Evolutionary conservation across 92 coral and sea anemone genomes (phyloP).

Genomic region (Actinernus sp.): DNA sequence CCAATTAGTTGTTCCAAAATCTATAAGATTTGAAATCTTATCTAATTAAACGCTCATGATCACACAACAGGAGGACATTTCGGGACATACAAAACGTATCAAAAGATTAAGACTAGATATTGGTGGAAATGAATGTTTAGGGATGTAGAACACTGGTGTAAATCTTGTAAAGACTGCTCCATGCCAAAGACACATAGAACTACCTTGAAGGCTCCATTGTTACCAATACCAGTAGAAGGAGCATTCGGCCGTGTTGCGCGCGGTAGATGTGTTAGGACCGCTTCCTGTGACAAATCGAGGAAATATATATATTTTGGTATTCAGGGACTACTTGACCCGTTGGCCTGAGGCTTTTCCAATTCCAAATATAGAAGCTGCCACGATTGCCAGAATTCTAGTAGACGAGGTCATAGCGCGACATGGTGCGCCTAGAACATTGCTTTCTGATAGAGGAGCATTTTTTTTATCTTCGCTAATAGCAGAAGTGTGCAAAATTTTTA

Average conservation of each 20-base stretch:
- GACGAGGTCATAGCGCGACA: slow-evolving; percentile 47
- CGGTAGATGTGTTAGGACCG: slow-evolving; percentile 52
- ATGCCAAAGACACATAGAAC: slow-evolving; percentile 43
- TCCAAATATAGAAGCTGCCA: slow-evolving; percentile 32
- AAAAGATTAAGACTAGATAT: slow-evolving; percentile 26
- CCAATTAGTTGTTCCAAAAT: background rate
- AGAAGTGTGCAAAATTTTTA: slow-evolving; percentile 62
- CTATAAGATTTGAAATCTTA: slow-evolving; percentile 2
- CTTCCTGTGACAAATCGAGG: slow-evolving; percentile 19
- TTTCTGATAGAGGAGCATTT: slow-evolving; percentile 66
- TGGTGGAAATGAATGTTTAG: slow-evolving; percentile 62
- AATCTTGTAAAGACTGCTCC: slow-evolving; percentile 39
- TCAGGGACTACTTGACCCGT: slow-evolving; percentile 57
- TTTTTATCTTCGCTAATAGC: slow-evolving; percentile 46
- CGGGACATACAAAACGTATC: slow-evolving; percentile 40
- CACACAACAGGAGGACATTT: slow-evolving; percentile 35
- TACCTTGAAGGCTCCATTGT: slow-evolving; percentile 12
- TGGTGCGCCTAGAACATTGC: slow-evolving; percentile 45
- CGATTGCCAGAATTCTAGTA: slow-evolving; percentile 13
- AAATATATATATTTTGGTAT: slow-evolving; percentile 30
- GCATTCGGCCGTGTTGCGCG: slow-evolving; percentile 27
- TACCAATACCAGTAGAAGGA: slow-evolving; percentile 34
- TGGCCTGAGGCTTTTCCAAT: slow-evolving; percentile 61
- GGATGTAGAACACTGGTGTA: too few relatives aligned
- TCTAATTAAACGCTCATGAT: slow-evolving; percentile 30